Percentiles rank a stretch among this genome's conserved stretches.
phyloP scores from a whole-genome alignment of 2,113 vertebrate genomes.

The Pituophis catenifer region DNA sequence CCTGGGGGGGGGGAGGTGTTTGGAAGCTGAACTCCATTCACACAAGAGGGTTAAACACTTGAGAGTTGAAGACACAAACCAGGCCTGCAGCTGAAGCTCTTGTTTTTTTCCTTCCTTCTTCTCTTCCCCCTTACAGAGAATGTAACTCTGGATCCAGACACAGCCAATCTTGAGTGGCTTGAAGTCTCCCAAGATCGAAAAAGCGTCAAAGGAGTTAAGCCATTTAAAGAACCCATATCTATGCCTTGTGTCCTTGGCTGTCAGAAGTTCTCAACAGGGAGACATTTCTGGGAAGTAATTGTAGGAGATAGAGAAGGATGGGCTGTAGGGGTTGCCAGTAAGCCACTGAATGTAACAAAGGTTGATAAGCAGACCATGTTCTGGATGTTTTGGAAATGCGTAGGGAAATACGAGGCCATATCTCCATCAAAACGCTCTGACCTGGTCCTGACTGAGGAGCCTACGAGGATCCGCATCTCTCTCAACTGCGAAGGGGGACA shows the following conservation, averaged over 20 bases:
- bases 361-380: too few species aligned
- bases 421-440: fast-evolving
- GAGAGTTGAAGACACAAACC: too few species aligned
- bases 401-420: fast-evolving
- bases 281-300: not conserved
- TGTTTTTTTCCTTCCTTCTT: not conserved
- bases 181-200: not conserved
- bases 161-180: not conserved
- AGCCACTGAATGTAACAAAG: too few species aligned
- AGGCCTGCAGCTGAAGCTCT: too few species aligned
- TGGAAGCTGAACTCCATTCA: not conserved
- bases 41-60: too few species aligned
- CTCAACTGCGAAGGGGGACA: not conserved
- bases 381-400: too few species aligned
- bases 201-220: not conserved
- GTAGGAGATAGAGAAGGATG: not conserved
- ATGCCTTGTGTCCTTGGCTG: not conserved
- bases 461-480: not conserved
- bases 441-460: not conserved
- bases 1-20: not conserved
- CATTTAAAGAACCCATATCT: fast-evolving
- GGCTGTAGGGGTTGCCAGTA: not conserved
- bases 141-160: not conserved
- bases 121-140: not conserved
- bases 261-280: not conserved